Percentiles rank a stretch among this genome's conserved stretches.
Evolutionary conservation across 2,797 vertebrate species (phyloP).

Genomic region (Euthynnus affinis): DNA sequence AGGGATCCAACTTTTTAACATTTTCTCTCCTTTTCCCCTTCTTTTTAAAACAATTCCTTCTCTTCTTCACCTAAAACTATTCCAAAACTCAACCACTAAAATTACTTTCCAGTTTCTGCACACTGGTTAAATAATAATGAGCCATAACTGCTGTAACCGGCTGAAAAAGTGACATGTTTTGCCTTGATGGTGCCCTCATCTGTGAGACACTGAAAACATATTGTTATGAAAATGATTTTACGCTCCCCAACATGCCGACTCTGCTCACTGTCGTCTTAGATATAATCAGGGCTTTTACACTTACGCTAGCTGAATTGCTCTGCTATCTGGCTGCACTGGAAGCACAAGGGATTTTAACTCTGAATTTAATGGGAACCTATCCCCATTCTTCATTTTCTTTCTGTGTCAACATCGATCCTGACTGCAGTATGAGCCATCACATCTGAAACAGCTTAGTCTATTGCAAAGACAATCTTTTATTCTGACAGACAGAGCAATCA

Average conservation of each 20-base stretch:
- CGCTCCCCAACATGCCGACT: constrained; percentile 45
- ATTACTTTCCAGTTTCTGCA: background rate
- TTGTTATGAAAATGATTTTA: constrained; percentile 64
- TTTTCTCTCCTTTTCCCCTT: background rate
- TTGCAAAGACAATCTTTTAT: constrained; percentile 58
- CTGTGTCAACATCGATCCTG: constrained; percentile 60
- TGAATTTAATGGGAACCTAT: constrained; percentile 52
- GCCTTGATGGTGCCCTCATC: constrained; percentile 43
- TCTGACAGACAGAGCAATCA: constrained; percentile 58
- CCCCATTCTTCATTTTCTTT: constrained; percentile 56
- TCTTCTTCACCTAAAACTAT: background rate
- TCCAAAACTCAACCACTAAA: background rate
- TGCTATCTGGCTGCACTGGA: constrained; percentile 39
- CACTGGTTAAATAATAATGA: constrained; percentile 45
- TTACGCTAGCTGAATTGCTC: constrained; percentile 51
- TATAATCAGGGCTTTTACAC: constrained; percentile 57
- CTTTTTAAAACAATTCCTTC: background rate
- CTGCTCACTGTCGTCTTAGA: constrained; percentile 54
- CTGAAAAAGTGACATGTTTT: constrained; percentile 38
- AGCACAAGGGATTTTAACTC: constrained; percentile 50
- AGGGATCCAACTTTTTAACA: background rate
- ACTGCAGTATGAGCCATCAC: constrained; percentile 54
- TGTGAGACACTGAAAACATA: constrained; percentile 43
- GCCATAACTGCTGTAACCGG: constrained; percentile 31
- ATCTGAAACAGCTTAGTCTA: constrained; percentile 62